A percentile compares a stretch with the other conserved stretches of the same genome.
These are phyloP conservation scores for Phocoena sinus DNA, from an alignment of 2,113 vertebrate species.

Conservation along the genomic window DNA sequence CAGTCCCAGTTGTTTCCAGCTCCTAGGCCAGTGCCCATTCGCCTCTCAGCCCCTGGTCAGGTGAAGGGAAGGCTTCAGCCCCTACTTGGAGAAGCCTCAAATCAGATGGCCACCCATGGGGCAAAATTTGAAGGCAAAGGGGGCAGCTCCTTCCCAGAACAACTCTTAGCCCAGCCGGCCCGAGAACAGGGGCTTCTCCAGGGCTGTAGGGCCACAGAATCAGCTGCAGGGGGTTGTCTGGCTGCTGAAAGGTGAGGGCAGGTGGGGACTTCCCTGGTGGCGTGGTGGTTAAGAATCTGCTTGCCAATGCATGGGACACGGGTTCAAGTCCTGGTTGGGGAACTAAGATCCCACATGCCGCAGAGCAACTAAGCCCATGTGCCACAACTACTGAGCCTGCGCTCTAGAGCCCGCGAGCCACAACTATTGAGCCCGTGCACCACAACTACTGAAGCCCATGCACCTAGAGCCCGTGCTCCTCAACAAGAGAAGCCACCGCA, in stretches of 20 bases:
- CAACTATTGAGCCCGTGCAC: too few relatives aligned
- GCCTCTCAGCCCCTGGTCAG: not conserved
- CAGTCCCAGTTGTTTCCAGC: not conserved
- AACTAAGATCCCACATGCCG: too few relatives aligned
- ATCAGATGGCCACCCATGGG: not conserved
- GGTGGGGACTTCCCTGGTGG: too few relatives aligned
- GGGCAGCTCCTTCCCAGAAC: not conserved
- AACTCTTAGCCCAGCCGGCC: not conserved
- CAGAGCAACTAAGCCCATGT: too few relatives aligned
- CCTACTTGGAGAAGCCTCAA: not conserved
- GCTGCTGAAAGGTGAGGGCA: not conserved
- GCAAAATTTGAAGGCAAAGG: not conserved
- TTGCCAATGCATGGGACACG: too few relatives aligned
- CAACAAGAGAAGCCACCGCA: too few relatives aligned
- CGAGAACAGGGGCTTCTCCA: not conserved
- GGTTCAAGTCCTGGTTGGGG: too few relatives aligned
- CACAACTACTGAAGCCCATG: too few relatives aligned
- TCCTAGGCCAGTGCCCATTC: not conserved
- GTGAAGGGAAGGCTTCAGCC: not conserved
- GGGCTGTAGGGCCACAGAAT: not conserved
- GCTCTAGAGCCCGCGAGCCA: too few relatives aligned
- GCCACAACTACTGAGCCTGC: too few relatives aligned
- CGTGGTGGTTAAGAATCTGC: too few relatives aligned
- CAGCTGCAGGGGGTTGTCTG: not conserved
- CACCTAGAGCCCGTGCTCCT: too few relatives aligned